These are phyloP conservation scores for Umimayanthus kanabou DNA, from an alignment of 92 coral and sea anemone genomes.

Conservation along the genomic window DNA sequence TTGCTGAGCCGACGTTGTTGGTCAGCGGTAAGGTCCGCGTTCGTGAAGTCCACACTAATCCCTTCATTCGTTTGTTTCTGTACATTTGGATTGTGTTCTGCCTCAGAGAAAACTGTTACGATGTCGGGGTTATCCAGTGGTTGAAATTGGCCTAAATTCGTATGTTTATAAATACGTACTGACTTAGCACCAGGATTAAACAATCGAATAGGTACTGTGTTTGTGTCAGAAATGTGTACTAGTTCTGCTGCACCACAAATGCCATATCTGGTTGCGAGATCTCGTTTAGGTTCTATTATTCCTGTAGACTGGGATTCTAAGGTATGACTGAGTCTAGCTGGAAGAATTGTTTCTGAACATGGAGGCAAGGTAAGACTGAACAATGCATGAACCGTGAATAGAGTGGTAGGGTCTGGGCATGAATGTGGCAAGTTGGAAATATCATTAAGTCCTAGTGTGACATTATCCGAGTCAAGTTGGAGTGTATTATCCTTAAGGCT, in stretches of 20 bases:
- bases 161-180: not conserved
- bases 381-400: slow-evolving; percentile 15
- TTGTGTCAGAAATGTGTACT: slow-evolving; percentile 6
- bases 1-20: slow-evolving; percentile 13
- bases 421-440: not conserved
- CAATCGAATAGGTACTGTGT: slow-evolving; percentile 55
- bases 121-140: not conserved
- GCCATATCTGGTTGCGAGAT: slow-evolving; percentile 9
- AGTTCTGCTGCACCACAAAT: slow-evolving; percentile 44
- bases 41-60: not conserved
- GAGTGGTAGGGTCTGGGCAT: not conserved
- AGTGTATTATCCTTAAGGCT: slow-evolving; percentile 33
- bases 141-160: not conserved
- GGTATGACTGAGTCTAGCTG: slow-evolving; percentile 32
- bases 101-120: not conserved
- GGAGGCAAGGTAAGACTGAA: slow-evolving; percentile 55
- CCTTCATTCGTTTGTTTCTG: not conserved
- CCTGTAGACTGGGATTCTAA: too few relatives aligned
- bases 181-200: slow-evolving; percentile 2
- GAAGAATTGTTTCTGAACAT: slow-evolving; percentile 51
- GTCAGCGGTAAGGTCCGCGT: not conserved
- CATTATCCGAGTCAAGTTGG: not conserved
- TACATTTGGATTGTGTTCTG: not conserved
- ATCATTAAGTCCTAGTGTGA: not conserved
- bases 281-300: slow-evolving; percentile 16